Conservation (phyloP, 2,797 vertebrate species). For the Malacoctenus gilli region DNA sequence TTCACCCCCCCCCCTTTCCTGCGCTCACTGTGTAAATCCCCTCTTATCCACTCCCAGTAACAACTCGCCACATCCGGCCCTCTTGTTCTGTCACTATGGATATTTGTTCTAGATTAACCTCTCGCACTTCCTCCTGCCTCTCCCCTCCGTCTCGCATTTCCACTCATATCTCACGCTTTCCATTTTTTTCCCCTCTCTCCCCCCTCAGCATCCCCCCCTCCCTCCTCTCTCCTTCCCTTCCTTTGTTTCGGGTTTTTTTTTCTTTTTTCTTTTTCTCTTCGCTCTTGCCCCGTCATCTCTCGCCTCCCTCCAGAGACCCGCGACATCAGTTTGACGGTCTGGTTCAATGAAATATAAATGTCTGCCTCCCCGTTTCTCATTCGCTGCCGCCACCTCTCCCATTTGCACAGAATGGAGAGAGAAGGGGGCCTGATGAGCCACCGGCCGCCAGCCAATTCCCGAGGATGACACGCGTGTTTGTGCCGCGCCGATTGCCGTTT, state of each 20-base stretch:
- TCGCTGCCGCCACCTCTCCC: constrained; percentile 47
- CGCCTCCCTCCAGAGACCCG: constrained; percentile 38
- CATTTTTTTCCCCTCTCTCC: not conserved
- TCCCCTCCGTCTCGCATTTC: constrained; percentile 14
- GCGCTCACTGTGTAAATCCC: constrained; percentile 65
- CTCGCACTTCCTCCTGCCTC: constrained; percentile 35
- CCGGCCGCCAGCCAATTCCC: constrained; percentile 67
- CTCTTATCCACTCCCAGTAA: constrained; percentile 70
- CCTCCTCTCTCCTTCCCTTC: not conserved
- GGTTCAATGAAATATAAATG: constrained; percentile 77
- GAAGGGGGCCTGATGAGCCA: constrained; percentile 56
- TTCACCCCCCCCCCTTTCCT: constrained; percentile 42
- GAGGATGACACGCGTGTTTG: constrained; percentile 75
- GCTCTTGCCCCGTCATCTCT: constrained; percentile 13
- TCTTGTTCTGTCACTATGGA: constrained; percentile 72
- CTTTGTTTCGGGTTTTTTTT: constrained; percentile 23
- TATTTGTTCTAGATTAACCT: constrained; percentile 78
- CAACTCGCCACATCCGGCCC: constrained; percentile 57
- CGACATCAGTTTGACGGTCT: constrained; percentile 68
- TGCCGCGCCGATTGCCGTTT: constrained; percentile 74
- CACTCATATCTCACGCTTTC: constrained; percentile 20
- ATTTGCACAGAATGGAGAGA: constrained; percentile 68
- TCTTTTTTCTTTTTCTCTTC: too few relatives aligned
- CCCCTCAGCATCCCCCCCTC: not conserved
- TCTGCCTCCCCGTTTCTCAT: constrained; percentile 37